Evolutionary conservation across 1,140 invertebrate species (phyloP).

Genomic region (Neomicropteryx cornuta): DNA sequence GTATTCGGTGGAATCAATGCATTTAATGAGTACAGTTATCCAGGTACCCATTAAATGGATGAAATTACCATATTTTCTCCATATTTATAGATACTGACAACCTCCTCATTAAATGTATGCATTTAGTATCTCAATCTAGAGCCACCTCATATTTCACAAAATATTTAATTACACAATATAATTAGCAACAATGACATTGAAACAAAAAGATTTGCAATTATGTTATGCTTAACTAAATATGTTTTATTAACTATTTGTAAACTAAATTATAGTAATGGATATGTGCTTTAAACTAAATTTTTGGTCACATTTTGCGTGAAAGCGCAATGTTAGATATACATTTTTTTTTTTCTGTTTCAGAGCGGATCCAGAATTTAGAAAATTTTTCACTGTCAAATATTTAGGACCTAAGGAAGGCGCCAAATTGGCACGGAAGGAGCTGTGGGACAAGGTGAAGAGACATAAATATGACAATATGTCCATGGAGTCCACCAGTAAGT

Average conservation of each 20-base stretch:
- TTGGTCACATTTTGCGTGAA: not conserved
- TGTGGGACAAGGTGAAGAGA: slow-evolving; percentile 39
- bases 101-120: not conserved
- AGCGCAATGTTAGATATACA: not conserved
- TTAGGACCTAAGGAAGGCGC: slow-evolving; percentile 27
- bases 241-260: not conserved
- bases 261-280: not conserved
- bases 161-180: no score
- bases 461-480: slow-evolving; percentile 44
- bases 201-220: not conserved
- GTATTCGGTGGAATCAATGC: no score
- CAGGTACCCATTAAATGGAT: not conserved
- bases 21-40: not conserved
- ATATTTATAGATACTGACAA: not conserved
- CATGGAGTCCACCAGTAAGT: slow-evolving; percentile 43
- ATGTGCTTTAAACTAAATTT: not conserved
- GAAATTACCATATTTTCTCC: not conserved
- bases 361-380: slow-evolving; percentile 39
- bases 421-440: slow-evolving; percentile 26
- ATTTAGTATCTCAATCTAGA: no score
- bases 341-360: slow-evolving; percentile 17
- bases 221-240: not conserved
- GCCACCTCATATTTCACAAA: no score
- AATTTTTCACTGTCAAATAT: slow-evolving; percentile 43
- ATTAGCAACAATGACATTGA: not conserved